Conservation (phyloP, 2,797 vertebrate genomes). For the Epinephelus malabaricus region DNA sequence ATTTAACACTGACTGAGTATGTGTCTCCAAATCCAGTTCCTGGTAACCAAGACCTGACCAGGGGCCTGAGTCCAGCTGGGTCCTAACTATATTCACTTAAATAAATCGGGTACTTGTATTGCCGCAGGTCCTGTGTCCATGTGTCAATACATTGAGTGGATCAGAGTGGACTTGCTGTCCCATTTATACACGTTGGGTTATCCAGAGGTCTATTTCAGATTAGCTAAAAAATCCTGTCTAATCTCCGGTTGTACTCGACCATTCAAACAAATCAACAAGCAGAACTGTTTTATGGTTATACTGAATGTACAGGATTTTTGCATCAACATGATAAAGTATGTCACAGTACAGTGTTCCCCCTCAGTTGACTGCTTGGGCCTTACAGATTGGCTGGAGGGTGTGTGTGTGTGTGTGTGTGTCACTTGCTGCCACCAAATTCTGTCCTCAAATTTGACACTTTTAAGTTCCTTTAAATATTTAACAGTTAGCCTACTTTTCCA, state of each 20-base stretch:
- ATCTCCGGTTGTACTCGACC: background rate
- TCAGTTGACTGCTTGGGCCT: too few species aligned
- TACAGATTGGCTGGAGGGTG: too few species aligned
- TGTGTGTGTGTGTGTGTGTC: too few species aligned
- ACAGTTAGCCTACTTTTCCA: too few species aligned
- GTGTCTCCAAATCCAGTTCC: background rate
- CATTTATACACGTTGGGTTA: background rate
- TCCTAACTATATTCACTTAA: background rate
- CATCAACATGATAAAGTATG: background rate
- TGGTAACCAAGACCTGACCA: background rate
- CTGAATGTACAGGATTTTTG: background rate
- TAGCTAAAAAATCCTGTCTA: background rate
- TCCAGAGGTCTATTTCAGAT: background rate
- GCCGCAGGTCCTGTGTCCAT: background rate
- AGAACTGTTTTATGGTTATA: background rate
- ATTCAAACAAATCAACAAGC: slow-evolving; percentile 1
- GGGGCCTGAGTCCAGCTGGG: background rate
- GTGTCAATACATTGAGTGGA: background rate
- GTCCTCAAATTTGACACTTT: too few species aligned
- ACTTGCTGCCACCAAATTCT: too few species aligned
- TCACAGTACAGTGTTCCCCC: too few species aligned
- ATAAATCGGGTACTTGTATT: background rate
- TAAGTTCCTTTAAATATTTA: too few species aligned
- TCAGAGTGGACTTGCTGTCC: background rate
- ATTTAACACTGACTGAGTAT: too few species aligned